A percentile compares a stretch with the other conserved stretches of the same genome.
These are phyloP conservation scores for Piprites chloris DNA, from an alignment of 2,113 vertebrate genomes.

Conservation along the genomic window DNA sequence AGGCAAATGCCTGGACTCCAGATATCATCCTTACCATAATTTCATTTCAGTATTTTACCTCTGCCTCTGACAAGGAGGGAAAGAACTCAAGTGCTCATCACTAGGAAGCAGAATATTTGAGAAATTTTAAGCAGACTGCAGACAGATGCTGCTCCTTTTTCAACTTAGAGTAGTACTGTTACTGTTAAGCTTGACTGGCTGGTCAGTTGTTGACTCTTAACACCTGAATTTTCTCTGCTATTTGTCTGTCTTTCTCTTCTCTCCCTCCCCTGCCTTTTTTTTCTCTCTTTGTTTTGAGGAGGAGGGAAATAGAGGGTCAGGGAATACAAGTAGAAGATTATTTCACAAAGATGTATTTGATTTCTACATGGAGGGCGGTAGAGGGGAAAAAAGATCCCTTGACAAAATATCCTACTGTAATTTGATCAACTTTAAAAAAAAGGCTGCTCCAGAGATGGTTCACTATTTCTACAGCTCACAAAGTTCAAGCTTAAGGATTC, in stretches of 20 bases:
- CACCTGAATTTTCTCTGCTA: background rate
- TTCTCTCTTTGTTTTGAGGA: background rate
- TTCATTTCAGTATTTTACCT: background rate
- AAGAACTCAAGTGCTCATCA: background rate
- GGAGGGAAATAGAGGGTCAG: background rate
- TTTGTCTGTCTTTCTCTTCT: background rate
- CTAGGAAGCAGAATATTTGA: background rate
- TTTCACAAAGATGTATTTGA: background rate
- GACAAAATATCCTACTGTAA: background rate
- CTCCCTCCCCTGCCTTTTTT: too few species aligned
- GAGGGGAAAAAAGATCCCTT: background rate
- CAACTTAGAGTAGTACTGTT: background rate
- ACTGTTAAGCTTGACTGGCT: background rate
- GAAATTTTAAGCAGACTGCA: background rate
- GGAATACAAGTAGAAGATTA: background rate
- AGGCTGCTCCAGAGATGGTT: background rate
- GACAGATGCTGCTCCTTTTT: background rate
- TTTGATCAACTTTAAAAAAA: background rate
- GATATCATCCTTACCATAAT: background rate
- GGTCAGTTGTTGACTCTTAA: background rate
- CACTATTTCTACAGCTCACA: background rate
- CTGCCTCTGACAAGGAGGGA: accelerated
- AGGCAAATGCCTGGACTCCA: background rate
- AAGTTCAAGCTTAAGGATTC: background rate
- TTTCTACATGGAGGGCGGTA: accelerated